These are phyloP conservation scores for Pterobdella sp. DNA, from an alignment of 2,888 invertebrate genomes.

Conservation along the genomic window DNA sequence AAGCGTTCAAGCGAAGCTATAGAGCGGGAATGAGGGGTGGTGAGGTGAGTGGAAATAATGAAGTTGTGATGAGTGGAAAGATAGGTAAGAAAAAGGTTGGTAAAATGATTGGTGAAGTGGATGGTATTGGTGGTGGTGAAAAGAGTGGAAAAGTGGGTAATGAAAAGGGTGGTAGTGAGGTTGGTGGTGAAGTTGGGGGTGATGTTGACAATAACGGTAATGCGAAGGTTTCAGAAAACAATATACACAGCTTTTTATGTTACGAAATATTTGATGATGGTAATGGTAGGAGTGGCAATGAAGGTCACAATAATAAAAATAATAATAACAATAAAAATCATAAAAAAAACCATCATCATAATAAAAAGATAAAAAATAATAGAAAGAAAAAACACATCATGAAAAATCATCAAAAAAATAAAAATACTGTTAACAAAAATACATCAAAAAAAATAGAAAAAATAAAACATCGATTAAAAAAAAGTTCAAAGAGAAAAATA, in stretches of 20 bases:
- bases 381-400: no score
- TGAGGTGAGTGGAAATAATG: no score
- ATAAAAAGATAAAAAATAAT: no score
- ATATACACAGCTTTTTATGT: background rate
- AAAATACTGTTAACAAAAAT: no score
- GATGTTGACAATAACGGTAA: background rate
- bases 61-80: background rate
- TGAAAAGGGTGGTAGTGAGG: background rate
- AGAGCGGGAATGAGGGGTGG: no score
- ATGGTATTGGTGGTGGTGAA: background rate
- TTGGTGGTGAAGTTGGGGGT: background rate
- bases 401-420: no score
- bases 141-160: background rate
- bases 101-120: background rate
- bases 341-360: background rate
- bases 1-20: no score
- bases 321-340: constrained; percentile 3
- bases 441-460: no score
- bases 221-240: background rate
- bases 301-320: background rate
- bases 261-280: background rate
- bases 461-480: no score
- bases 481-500: no score
- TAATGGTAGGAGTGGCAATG: background rate
- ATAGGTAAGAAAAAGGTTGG: background rate